Percentiles rank a stretch among this genome's conserved stretches.
Evolutionary conservation across 2,888 invertebrate species (phyloP).

Genomic region (Pelosia muscerda): DNA sequence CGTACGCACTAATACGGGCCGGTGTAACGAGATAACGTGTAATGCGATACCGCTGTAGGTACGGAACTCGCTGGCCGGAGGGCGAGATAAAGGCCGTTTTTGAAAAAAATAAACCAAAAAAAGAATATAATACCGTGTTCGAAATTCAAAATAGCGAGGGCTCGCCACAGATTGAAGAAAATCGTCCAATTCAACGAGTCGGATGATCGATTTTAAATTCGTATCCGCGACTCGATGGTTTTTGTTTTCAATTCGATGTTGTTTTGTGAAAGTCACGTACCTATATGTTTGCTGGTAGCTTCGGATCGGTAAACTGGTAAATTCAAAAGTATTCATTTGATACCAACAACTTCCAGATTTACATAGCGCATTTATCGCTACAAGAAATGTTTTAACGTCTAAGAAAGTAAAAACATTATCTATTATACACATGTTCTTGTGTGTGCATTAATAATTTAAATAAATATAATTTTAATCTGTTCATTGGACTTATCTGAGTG

Average conservation of each 20-base stretch:
- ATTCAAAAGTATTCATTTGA: neutral
- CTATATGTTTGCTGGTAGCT: neutral
- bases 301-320: neutral
- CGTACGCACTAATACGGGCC: constrained; percentile 66
- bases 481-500: neutral
- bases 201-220: constrained; percentile 60
- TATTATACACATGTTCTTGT: no score
- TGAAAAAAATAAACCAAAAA: constrained; percentile 73
- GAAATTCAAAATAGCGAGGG: constrained; percentile 78
- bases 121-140: constrained; percentile 70
- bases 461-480: no score
- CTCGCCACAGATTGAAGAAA: constrained; percentile 67
- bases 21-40: constrained; percentile 81
- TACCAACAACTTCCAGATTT: no score
- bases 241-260: constrained; percentile 16
- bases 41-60: constrained; percentile 82
- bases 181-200: constrained; percentile 64
- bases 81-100: constrained; percentile 79
- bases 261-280: constrained; percentile 18
- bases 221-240: constrained; percentile 21
- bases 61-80: constrained; percentile 77
- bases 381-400: no score
- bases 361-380: no score
- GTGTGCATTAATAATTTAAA: no score
- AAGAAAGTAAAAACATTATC: no score